Conservation (phyloP, 2,113 vertebrate genomes). For the Symphodus melops region DNA sequence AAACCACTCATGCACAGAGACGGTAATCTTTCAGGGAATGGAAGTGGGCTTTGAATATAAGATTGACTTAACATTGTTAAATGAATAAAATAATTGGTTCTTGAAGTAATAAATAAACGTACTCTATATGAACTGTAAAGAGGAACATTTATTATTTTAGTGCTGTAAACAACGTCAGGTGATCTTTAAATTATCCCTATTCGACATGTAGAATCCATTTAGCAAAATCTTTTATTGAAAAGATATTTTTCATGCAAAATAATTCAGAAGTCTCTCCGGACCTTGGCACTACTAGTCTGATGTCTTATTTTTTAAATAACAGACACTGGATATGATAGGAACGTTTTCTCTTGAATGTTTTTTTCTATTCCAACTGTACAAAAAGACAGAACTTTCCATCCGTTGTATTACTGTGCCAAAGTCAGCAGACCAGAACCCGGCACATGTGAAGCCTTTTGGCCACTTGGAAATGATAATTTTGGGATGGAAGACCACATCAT, state of each 20-base stretch:
- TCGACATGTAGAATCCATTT: neutral
- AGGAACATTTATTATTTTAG: neutral
- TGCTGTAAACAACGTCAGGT: neutral
- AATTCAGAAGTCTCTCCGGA: neutral
- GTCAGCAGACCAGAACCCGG: constrained; percentile 49
- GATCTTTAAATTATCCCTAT: neutral
- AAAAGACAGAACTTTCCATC: constrained; percentile 50
- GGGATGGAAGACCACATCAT: constrained; percentile 45
- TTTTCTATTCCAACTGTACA: constrained; percentile 10
- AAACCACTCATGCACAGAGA: neutral
- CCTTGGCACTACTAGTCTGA: neutral
- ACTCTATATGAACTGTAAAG: no score
- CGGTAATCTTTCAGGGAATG: neutral
- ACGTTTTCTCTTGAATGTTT: constrained; percentile 1
- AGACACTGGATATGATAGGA: neutral
- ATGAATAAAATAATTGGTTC: no score
- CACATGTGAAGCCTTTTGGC: constrained; percentile 11
- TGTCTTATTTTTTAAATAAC: neutral
- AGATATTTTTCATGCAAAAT: neutral
- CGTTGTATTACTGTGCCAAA: constrained; percentile 46
- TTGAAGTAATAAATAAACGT: no score
- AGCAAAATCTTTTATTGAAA: neutral
- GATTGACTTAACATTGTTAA: no score
- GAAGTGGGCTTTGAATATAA: no score
- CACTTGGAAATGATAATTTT: constrained; percentile 28